These are phyloP conservation scores for Chiloscyllium plagiosum DNA, from an alignment of 2,113 vertebrate species.

Conservation along the genomic window DNA sequence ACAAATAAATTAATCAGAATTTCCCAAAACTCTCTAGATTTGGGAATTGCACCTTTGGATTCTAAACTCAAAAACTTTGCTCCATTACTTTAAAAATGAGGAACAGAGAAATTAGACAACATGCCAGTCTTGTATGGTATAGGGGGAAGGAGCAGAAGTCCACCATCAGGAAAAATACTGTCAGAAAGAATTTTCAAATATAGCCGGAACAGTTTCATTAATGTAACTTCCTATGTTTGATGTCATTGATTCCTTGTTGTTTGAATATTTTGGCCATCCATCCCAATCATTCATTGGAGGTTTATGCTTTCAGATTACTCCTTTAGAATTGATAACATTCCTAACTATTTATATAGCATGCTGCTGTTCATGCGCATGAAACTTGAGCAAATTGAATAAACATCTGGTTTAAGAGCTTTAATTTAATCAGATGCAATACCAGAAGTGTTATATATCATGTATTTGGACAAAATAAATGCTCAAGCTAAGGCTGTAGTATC, in stretches of 20 bases:
- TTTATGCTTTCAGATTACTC: neutral
- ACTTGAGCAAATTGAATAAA: neutral
- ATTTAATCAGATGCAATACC: neutral
- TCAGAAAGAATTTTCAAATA: neutral
- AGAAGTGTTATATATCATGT: neutral
- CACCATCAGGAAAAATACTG: neutral
- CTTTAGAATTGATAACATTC: neutral
- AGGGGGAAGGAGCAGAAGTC: neutral
- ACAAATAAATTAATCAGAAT: neutral
- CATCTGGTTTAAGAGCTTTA: neutral
- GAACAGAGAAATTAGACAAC: neutral
- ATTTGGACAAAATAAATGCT: neutral
- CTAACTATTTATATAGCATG: neutral
- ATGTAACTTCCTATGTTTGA: neutral
- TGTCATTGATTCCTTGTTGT: neutral
- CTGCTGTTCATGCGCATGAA: neutral
- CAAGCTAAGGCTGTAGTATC: neutral
- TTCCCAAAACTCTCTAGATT: neutral
- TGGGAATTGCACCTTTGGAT: neutral
- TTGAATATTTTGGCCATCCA: neutral
- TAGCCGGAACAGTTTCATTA: neutral
- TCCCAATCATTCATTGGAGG: neutral
- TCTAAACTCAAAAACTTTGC: neutral
- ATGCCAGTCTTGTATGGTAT: neutral
- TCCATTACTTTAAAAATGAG: neutral